A percentile compares a stretch with the other conserved stretches of the same genome.
Evolutionary conservation across 2,888 invertebrate genomes (phyloP).

Genomic region (Phengaris arion): DNA sequence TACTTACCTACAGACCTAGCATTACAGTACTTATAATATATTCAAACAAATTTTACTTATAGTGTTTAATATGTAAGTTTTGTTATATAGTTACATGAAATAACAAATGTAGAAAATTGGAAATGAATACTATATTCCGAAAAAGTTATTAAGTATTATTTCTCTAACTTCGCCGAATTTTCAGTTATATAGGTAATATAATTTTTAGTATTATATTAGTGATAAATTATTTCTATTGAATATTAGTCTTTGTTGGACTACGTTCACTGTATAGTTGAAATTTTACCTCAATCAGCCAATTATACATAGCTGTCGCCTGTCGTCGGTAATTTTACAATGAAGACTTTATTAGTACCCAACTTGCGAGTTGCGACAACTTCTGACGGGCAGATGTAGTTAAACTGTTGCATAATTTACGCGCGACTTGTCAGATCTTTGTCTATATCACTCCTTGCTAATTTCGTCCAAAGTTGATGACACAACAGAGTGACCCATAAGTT

Average conservation of each 20-base stretch:
- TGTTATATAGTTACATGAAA: no score
- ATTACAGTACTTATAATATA: no score
- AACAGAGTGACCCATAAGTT: not conserved
- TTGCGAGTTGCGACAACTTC: not conserved
- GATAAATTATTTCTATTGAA: not conserved
- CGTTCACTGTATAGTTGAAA: not conserved
- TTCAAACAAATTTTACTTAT: no score
- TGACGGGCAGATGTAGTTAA: conserved; percentile 14
- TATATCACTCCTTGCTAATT: conserved; percentile 10
- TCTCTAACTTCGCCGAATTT: no score
- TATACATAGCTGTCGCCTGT: conserved; percentile 12
- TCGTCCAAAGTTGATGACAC: conserved; percentile 6
- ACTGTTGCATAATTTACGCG: not conserved
- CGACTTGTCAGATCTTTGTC: conserved; percentile 26
- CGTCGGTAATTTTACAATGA: conserved; percentile 1
- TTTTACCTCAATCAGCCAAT: conserved; percentile 13
- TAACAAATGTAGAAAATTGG: no score
- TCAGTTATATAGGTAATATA: no score
- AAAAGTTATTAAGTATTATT: no score
- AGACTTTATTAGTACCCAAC: conserved; percentile 1
- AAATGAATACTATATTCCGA: no score
- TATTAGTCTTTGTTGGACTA: not conserved
- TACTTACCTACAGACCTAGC: no score
- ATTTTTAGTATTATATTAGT: not conserved
- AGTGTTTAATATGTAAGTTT: no score